A percentile compares a stretch with the other conserved stretches of the same genome.
Conservation (phyloP, 2,888 invertebrate genomes). For the Lochmaea crataegi region DNA sequence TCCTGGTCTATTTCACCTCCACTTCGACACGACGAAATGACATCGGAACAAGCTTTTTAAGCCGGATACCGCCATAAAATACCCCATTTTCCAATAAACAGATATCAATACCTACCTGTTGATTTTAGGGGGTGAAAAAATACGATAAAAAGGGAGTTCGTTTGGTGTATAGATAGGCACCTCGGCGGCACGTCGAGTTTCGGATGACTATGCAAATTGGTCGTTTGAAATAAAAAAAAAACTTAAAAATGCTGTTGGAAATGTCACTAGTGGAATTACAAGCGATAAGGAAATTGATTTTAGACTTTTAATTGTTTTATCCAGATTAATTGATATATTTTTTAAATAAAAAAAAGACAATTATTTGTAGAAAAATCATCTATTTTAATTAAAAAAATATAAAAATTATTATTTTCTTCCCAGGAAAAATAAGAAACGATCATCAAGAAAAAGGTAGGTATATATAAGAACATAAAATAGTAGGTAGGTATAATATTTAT, state of each 20-base stretch:
- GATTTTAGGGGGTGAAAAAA: slow-evolving; percentile 57
- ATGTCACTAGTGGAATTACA: slow-evolving; percentile 16
- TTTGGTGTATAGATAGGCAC: slow-evolving; percentile 22
- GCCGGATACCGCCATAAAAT: slow-evolving; percentile 63
- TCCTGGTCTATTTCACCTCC: slow-evolving; percentile 29
- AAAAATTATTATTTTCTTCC: too few relatives aligned
- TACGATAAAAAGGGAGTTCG: slow-evolving; percentile 37
- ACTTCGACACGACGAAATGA: slow-evolving; percentile 49
- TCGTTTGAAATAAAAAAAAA: slow-evolving; percentile 18
- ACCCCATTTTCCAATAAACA: slow-evolving; percentile 67
- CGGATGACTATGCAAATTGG: slow-evolving; percentile 39
- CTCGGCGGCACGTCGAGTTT: slow-evolving; percentile 22
- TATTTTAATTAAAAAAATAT: too few relatives aligned
- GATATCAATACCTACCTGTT: slow-evolving; percentile 67
- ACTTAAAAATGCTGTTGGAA: slow-evolving; percentile 13
- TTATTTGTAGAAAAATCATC: too few relatives aligned
- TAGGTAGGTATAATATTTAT: not conserved
- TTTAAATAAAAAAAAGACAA: not conserved
- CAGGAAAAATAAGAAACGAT: too few relatives aligned
- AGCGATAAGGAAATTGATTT: slow-evolving; percentile 28
- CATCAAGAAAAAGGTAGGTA: too few relatives aligned
- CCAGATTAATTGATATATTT: not conserved
- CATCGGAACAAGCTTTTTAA: slow-evolving; percentile 57
- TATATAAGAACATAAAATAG: not conserved
- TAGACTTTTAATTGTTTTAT: not conserved